Conservation (phyloP, 2,888 invertebrate species). For the Diadromus collaris region DNA sequence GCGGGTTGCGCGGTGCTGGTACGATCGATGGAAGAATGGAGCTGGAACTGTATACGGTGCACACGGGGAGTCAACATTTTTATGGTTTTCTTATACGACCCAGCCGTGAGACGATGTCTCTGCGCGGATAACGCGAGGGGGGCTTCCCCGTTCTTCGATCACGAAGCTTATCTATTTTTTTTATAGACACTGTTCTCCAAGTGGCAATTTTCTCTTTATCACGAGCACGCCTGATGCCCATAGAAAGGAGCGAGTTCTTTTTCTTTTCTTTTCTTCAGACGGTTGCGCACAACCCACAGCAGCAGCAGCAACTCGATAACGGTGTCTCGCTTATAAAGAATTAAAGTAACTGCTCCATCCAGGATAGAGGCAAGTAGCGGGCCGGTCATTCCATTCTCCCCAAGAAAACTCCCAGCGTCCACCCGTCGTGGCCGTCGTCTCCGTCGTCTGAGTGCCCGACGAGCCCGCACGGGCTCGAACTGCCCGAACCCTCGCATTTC, state of each 20-base stretch:
- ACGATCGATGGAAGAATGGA: conserved; percentile 42
- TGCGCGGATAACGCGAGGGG: conserved; percentile 32
- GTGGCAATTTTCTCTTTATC: conserved; percentile 61
- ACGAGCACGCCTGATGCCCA: conserved; percentile 36
- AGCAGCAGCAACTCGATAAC: conserved; percentile 67
- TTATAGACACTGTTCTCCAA: conserved; percentile 52
- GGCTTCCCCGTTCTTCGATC: conserved; percentile 32
- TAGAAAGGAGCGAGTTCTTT: conserved; percentile 30
- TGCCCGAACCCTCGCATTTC: conserved; percentile 34
- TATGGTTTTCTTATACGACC: conserved; percentile 39
- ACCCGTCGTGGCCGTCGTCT: conserved; percentile 42
- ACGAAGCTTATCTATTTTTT: conserved; percentile 55
- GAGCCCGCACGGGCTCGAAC: conserved; percentile 9
- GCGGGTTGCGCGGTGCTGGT: neutral
- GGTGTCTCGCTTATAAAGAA: conserved; percentile 71
- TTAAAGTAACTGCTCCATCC: conserved; percentile 69
- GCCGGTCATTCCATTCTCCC: conserved; percentile 61
- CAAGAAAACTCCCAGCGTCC: conserved; percentile 57
- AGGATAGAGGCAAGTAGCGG: conserved; percentile 56
- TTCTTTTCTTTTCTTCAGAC: conserved; percentile 42
- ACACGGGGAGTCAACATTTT: conserved; percentile 51
- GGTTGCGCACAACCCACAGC: conserved; percentile 14
- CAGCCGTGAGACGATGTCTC: conserved; percentile 3
- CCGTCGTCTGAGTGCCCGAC: conserved; percentile 34
- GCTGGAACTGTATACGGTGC: conserved; percentile 29